Base-by-base conservation (phyloP, 1,140 invertebrate genomes). In the Drosophila willistoni region DNA sequence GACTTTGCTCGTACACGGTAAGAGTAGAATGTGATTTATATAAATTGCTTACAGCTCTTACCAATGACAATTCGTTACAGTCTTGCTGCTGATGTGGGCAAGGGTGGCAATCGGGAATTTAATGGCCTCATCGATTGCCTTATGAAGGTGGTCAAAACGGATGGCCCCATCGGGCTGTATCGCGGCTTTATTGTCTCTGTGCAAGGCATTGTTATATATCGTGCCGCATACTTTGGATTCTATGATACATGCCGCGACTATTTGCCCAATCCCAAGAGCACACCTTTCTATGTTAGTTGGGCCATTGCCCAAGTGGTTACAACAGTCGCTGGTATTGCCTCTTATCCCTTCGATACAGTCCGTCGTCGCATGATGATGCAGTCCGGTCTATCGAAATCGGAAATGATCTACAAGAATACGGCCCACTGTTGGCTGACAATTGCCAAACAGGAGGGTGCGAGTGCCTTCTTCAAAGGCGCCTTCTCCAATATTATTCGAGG, bases 321-420 rank as follows among this genome's bases (percentile, higher is more conserved):
- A 71, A 97, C 97, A 34, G 93, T 95, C 36, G 94, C 97, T 61
- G 97, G 97, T 73, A 95, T 98, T 82, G 94, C 97, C 34, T 98
- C 97, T 0, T 98, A 98, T 94, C 97, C 97, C 67, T 97, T 98
- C 92, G 97, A 98, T 93, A 98, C 97, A 29, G 97, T 98, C 65
- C 94, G 97, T 85, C 95, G 97, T 94, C 95, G 97, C 84, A 97
- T 97, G 96, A 98, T 98, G 96, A 97, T 97, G 96, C 96, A 97
- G 93, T 96, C 96, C 57, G 96, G 96, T 13, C 93, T 95, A 54
- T 93, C 94, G 59, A 95, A 95, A 92, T 85, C 71, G 12, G 96
- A 97, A 33, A 94, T 96, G 57, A 93, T 96, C 81, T 97, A 97
- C 93, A 97, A 95, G 93, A 95, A 93, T 90, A 97, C 96, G 93